A percentile compares a stretch with the other conserved stretches of the same genome.
These are phyloP conservation scores for Agrilus planipennis DNA, from an alignment of 1,140 invertebrate species.

Conservation along the genomic window DNA sequence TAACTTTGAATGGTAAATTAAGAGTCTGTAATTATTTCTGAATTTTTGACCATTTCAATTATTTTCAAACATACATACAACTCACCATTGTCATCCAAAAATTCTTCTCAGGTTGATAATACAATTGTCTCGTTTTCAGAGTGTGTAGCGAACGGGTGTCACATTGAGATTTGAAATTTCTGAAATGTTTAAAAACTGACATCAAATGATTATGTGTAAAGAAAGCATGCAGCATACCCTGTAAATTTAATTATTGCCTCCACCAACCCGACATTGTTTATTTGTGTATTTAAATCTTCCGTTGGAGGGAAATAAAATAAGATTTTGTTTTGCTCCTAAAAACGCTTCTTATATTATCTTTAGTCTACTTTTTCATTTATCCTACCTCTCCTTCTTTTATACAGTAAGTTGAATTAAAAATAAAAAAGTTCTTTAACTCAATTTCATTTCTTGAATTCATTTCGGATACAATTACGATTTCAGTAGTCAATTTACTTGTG, in stretches of 20 bases:
- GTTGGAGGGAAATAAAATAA: constrained; percentile 75
- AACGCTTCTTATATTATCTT: constrained; percentile 15
- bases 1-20: constrained; percentile 53
- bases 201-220: constrained; percentile 4
- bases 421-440: constrained; percentile 26
- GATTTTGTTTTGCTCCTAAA: constrained; percentile 81
- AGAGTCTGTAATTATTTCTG: constrained; percentile 45
- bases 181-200: constrained; percentile 2
- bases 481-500: too few species aligned
- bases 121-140: constrained; percentile 76
- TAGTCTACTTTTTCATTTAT: neutral
- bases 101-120: constrained; percentile 71
- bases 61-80: constrained; percentile 9
- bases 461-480: neutral
- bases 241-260: constrained; percentile 89
- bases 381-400: constrained; percentile 25
- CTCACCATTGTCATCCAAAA: constrained; percentile 88
- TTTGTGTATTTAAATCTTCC: constrained; percentile 66
- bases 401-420: constrained; percentile 24
- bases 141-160: constrained; percentile 77
- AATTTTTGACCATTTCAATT: constrained; percentile 11
- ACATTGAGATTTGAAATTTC: constrained; percentile 58
- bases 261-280: constrained; percentile 81
- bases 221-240: constrained; percentile 48
- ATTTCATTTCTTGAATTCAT: constrained; percentile 12